Percentiles rank a stretch among this genome's conserved stretches.
These are phyloP conservation scores for Saccostrea echinata DNA, from an alignment of 1,140 invertebrate genomes.

Conservation along the genomic window DNA sequence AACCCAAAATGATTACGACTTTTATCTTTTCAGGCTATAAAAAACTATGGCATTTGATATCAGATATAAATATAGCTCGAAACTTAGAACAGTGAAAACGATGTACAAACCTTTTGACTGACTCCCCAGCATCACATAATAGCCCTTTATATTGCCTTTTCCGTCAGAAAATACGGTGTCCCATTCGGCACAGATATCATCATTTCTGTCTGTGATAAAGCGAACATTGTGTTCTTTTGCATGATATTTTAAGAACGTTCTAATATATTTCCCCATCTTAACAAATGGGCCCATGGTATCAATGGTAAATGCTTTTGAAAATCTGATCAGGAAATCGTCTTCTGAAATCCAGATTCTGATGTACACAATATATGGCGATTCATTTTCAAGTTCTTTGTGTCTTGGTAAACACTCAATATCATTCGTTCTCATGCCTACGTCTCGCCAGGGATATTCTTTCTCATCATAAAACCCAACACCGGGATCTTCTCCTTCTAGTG, in stretches of 20 bases:
- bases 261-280: neutral
- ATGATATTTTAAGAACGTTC: neutral
- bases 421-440: neutral
- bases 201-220: neutral
- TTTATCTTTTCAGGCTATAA: no score
- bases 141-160: neutral
- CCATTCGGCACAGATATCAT: neutral
- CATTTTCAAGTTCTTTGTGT: neutral
- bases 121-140: slow-evolving; percentile 2
- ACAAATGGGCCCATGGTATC: neutral
- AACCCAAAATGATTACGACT: no score
- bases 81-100: neutral
- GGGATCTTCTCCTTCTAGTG: neutral
- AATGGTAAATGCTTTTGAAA: neutral
- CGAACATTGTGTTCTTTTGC: neutral
- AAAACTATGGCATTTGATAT: no score
- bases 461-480: neutral
- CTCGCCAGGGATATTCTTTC: slow-evolving; percentile 1
- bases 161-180: neutral
- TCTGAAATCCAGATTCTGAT: neutral
- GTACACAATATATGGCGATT: neutral
- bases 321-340: neutral
- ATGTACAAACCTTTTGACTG: neutral
- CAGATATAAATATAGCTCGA: no score
- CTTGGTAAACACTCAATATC: neutral